Base-by-base conservation (phyloP, 53 echinoderm and acorn worm species). In the Paracentrotus lividus region DNA sequence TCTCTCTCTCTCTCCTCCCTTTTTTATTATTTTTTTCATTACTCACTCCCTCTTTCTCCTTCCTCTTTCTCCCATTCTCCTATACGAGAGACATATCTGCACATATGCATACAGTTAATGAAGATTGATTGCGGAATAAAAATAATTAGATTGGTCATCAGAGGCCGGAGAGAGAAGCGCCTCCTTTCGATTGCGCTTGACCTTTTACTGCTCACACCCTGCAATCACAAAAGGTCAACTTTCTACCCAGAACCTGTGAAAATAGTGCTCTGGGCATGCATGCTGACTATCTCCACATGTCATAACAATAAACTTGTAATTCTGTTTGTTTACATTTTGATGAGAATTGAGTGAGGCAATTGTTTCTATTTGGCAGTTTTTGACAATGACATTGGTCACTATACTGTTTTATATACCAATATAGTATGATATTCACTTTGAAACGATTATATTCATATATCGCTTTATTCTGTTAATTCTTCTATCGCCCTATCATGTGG, bases 121-220 rank as follows among this genome's bases (percentile, higher is more conserved):
- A 81, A 81, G 81, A 81, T 47, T 47, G 81, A 81, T 81, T 81
- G 81, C 26, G 15, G 27, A 7, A 81, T 45, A 47, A 20, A 81
- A 81, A 81, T 81, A 81, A 81, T 81, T 45, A 81, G 81, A 47
- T 47, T 47, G 81, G 81, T 81, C 72, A 72, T 15, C 49, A n/a
- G 81, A 81, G n/a, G n/a, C n/a, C n/a, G n/a, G 23, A 81, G 81
- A 18, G 47, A 72, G n/a, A 44, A 26, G 47, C 47, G 0, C 81
- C 40, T 4, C 24, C 40, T 47, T 47, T 78, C 81, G 26, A n/a
- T 45, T 47, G 47, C 40, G 47, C 81, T 81, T 81, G 81, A 81
- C 81, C 81, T 81, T 81, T 81, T 44, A n/a, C 47, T 13, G n/a
- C 5, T 49, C 47, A 1, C 81, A 81, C 47, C 10, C n/a, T 0